Evolutionary conservation across 2,797 vertebrate species (phyloP).

Genomic region (Ctenochaetus hawaiiensis): DNA sequence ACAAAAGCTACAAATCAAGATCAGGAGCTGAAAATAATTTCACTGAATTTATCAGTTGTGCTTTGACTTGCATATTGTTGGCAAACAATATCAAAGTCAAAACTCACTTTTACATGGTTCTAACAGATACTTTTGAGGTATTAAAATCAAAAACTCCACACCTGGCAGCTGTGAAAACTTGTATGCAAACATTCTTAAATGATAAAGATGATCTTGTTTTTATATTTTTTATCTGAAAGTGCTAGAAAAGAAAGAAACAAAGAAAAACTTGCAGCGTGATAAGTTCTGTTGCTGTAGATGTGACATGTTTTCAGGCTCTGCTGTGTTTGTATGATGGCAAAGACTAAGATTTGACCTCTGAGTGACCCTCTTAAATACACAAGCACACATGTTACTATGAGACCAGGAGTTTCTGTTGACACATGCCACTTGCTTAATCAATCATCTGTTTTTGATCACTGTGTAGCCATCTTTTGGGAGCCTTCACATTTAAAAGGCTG

Average conservation of each 20-base stretch:
- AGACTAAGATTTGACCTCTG: constrained; percentile 57
- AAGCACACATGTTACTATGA: constrained; percentile 24
- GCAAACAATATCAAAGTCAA: constrained; percentile 12
- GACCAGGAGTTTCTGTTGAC: constrained; percentile 44
- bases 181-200: constrained; percentile 39
- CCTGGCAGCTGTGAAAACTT: constrained; percentile 43
- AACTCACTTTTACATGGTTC: constrained; percentile 2
- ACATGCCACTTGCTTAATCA: constrained; percentile 38
- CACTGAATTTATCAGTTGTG: background rate
- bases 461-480: constrained; percentile 31
- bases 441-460: constrained; percentile 51
- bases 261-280: background rate
- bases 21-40: constrained; percentile 1
- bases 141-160: background rate
- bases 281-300: constrained; percentile 11
- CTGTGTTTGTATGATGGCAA: constrained; percentile 38
- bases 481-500: constrained; percentile 18
- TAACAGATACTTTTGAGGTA: constrained; percentile 12
- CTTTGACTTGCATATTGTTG: constrained; percentile 20
- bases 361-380: constrained; percentile 53
- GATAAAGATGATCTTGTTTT: constrained; percentile 37
- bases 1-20: constrained; percentile 7
- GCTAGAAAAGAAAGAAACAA: constrained; percentile 6
- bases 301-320: constrained; percentile 18
- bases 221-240: constrained; percentile 19